Evolutionary conservation across 2,113 vertebrate genomes (phyloP), one percentile per base, ranked within the genome.

Genomic region (Zosterops hypoxanthus): DNA sequence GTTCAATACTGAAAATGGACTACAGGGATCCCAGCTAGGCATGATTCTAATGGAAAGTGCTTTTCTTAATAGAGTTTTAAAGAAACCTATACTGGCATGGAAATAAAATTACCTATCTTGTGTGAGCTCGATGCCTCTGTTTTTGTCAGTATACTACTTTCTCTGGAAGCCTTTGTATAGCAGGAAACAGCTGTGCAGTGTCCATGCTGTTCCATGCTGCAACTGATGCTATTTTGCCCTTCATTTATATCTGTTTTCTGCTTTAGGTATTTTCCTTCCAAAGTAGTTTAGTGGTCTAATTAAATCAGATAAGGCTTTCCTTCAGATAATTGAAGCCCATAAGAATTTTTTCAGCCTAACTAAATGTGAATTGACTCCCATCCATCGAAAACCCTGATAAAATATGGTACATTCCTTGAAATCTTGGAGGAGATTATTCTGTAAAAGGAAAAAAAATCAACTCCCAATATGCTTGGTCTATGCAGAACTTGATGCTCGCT

Each of bases 251-350:
- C 39, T 82, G 14, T 81, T 72, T 93, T 89, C 72, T 26, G 28
- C 46, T 65, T 34, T 19, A 86, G 19, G 14, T 82, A 26, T 95
- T 90, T 93, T 85, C 41, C 34, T 79, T 94, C 55, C 81, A 49
- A 84, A 82, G 52, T 46, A 85, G 81, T 49, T 96, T 96, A 88
- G 56, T 76, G 28, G 19, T 88, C 66, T 88, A 72, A 81, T 90
- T 91, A 95, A 82, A 59, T 76, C 28, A 90, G 56, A 88, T 86
- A 80, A 88, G 78, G 13, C 69, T 94, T 92, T 90, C 8, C 86
- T 80, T 82, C 94, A 66, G 33, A 33, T 96, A 77, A 79, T 73
- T 84, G 55, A 82, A 49, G 20, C 34, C 76, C 78, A 2, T 77
- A 76, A 82, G 55, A 81, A 79, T 52, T 88, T 68, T 8, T 47